Conservation (phyloP, 2,888 invertebrate species). For the Eristalis tenax region DNA sequence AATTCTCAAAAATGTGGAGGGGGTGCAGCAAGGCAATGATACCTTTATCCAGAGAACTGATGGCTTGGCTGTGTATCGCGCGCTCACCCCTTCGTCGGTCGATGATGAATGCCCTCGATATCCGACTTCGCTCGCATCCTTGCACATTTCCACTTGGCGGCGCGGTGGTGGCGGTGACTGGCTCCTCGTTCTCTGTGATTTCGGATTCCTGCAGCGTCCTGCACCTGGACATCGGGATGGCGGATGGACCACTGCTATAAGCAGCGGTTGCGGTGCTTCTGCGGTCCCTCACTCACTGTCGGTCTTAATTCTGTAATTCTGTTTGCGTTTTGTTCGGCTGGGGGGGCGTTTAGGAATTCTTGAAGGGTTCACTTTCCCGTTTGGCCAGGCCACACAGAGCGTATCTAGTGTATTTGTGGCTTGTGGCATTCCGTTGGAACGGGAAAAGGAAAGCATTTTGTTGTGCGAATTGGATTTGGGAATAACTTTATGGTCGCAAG, state of each 20-base stretch:
- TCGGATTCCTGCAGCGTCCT: constrained; percentile 46
- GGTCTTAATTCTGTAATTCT: constrained; percentile 48
- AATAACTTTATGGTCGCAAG: background rate
- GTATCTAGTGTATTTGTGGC: background rate
- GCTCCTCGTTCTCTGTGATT: constrained; percentile 35
- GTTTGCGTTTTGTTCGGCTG: constrained; percentile 11
- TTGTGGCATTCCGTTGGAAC: background rate
- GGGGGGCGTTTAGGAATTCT: background rate
- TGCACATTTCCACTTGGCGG: constrained; percentile 52
- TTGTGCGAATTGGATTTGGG: constrained; percentile 1
- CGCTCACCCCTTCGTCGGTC: constrained; percentile 40
- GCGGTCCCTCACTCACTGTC: constrained; percentile 3
- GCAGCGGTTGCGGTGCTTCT: background rate
- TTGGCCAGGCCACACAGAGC: background rate
- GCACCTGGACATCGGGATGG: background rate
- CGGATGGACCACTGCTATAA: background rate
- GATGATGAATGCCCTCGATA: constrained; percentile 72
- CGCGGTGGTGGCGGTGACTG: background rate
- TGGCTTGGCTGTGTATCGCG: background rate
- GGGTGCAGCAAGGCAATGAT: constrained; percentile 39
- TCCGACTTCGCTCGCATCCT: constrained; percentile 69
- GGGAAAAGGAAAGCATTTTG: background rate
- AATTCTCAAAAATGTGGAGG: constrained; percentile 56
- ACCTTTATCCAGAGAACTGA: constrained; percentile 30
- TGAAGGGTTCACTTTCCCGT: background rate